Base-by-base conservation (phyloP, 1,140 invertebrate species). In the Bombus balteatus region DNA sequence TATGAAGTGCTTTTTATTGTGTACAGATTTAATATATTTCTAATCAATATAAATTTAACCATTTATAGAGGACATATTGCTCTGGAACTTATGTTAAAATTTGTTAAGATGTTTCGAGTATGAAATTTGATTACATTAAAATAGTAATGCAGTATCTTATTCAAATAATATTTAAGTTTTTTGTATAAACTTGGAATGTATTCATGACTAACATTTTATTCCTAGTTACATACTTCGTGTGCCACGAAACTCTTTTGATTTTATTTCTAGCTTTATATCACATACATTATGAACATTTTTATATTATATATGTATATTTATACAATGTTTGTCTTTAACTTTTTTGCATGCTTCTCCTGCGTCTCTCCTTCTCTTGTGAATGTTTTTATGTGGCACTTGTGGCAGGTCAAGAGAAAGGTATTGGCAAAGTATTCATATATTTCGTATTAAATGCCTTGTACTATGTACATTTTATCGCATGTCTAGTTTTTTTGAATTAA, bases 331-430 rank as follows among this genome's bases (percentile, higher is more conserved):
- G 92, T 95, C 92, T 95, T 95, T 94, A 95, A 94, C 92, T 95
- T 96, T 96, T 96, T 96, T 96, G 95, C 96, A 96, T 96, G 96
- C 95, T 92, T 96, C 95, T 95, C 94, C 94, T 92, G 94, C 92
- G 94, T 95, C 94, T 94, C 94, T 95, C 92, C 94, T 94, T 95
- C 95, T 95, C 93, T 95, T 95, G 91, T 96, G 95, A 96, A 96
- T 96, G 95, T 96, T 96, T 95, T 95, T 96, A 92, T 96, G 96
- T 96, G 95, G 95, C 95, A 96, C 94, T 95, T 95, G 92, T 95
- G 94, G 94, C 96, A 96, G 96, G 95, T 95, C 95, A 96, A 95
- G 87, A 95, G 94, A 94, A 96, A 96, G 96, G 96, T 96, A 96
- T 96, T 95, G 94, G 94, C 95, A 94, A 93, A 93, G 93, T 92